Conservation (phyloP, 2,888 invertebrate species). For the Drosophila merina region DNA sequence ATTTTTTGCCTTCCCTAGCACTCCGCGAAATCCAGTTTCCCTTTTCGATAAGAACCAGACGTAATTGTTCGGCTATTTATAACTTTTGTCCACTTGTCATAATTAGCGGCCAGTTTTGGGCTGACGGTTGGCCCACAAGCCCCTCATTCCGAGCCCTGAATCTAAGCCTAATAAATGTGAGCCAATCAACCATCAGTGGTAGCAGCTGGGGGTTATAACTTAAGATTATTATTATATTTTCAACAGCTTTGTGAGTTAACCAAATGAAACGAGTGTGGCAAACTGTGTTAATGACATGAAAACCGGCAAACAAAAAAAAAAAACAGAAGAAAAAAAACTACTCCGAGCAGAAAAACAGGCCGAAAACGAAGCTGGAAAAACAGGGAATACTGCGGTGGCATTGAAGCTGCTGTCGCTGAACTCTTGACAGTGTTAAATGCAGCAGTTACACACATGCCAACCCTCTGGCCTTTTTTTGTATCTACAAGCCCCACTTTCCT, state of each 20-base stretch:
- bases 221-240: constrained; percentile 64
- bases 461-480: constrained; percentile 12
- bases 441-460: constrained; percentile 70
- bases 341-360: constrained; percentile 2
- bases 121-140: constrained; percentile 10
- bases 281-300: constrained; percentile 79
- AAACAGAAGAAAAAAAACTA: constrained; percentile 23
- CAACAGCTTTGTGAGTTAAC: constrained; percentile 57
- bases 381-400: constrained; percentile 13
- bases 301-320: constrained; percentile 33
- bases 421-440: constrained; percentile 77
- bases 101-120: constrained; percentile 28
- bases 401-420: constrained; percentile 53
- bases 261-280: constrained; percentile 43
- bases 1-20: constrained; percentile 2
- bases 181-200: constrained; percentile 54
- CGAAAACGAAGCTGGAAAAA: constrained; percentile 33
- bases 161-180: constrained; percentile 61
- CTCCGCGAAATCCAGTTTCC: constrained; percentile 27
- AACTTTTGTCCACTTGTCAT: constrained; percentile 20
- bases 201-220: constrained; percentile 66
- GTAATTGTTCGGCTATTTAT: constrained; percentile 33
- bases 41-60: constrained; percentile 31
- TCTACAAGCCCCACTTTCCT: constrained; percentile 1
- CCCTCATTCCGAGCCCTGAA: constrained; percentile 5